Evolutionary conservation across 2,888 invertebrate species (phyloP).

Genomic region (Ligdia adustata): DNA sequence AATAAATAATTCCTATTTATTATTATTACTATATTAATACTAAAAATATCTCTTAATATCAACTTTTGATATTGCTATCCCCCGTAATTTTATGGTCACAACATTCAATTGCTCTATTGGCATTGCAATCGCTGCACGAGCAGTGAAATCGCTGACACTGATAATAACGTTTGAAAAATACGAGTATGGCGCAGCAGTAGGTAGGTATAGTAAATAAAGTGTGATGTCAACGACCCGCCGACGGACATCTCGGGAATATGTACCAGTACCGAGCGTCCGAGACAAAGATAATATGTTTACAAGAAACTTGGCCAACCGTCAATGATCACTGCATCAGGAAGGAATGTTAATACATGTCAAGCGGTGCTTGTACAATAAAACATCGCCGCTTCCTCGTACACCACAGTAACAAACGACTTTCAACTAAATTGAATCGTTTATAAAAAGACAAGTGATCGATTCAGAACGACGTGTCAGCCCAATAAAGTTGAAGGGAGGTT

Average conservation of each 20-base stretch:
- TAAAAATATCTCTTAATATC: too few relatives aligned
- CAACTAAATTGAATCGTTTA: slow-evolving; percentile 18
- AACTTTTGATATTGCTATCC: too few relatives aligned
- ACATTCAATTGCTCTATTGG: too few relatives aligned
- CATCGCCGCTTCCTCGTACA: slow-evolving; percentile 33
- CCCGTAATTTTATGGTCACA: too few relatives aligned
- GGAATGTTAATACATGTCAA: slow-evolving; percentile 50
- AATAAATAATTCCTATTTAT: too few relatives aligned
- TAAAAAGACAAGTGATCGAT: slow-evolving; percentile 15
- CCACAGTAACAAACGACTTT: slow-evolving; percentile 9
- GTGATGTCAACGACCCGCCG: slow-evolving; percentile 19
- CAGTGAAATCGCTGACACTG: slow-evolving; percentile 1
- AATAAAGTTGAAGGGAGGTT: neutral
- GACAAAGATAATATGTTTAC: slow-evolving; percentile 45
- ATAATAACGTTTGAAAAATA: slow-evolving; percentile 9
- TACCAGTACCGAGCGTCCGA: slow-evolving; percentile 1
- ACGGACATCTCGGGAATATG: slow-evolving; percentile 2
- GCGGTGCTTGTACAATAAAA: slow-evolving; percentile 8
- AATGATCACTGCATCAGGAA: slow-evolving; percentile 54
- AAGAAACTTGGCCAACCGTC: slow-evolving; percentile 60
- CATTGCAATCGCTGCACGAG: slow-evolving; percentile 2
- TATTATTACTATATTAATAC: too few relatives aligned
- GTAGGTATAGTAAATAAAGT: slow-evolving; percentile 15
- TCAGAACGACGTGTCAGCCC: slow-evolving; percentile 9
- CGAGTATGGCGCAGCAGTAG: slow-evolving; percentile 4